Conservation (phyloP, 2,113 vertebrate species). For the Cyanoramphus novaezelandiae region DNA sequence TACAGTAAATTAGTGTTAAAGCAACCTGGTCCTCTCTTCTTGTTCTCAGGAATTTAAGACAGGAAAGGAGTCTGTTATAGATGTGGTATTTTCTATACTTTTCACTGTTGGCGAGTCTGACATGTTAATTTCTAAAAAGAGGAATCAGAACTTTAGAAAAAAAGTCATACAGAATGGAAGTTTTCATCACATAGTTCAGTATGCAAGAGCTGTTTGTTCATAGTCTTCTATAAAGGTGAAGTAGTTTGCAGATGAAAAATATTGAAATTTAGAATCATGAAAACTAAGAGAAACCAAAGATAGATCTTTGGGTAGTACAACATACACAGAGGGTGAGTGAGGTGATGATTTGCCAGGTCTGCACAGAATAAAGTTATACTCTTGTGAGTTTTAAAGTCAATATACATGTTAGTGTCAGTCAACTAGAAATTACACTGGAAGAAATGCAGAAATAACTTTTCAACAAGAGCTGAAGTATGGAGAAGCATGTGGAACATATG, state of each 20-base stretch:
- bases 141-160: not conserved
- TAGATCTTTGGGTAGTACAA: not conserved
- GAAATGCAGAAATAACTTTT: not conserved
- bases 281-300: not conserved
- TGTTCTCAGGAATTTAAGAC: not conserved
- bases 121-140: not conserved
- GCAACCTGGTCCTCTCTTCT: not conserved
- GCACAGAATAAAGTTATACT: not conserved
- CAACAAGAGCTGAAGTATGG: not conserved
- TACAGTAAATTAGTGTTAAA: not conserved
- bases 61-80: not conserved
- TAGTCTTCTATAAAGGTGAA: not conserved
- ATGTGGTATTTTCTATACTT: not conserved
- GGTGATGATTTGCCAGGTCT: not conserved
- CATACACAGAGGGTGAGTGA: not conserved
- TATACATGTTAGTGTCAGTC: not conserved
- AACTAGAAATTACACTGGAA: not conserved
- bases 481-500: not conserved
- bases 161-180: not conserved
- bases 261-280: not conserved
- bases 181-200: not conserved
- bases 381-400: not conserved
- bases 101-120: not conserved
- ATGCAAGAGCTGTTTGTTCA: not conserved
- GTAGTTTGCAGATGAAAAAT: not conserved